Evolutionary conservation across 2,797 vertebrate genomes (phyloP), one percentile per base, ranked within the genome.

Genomic region (Sarcophilus harrisii): DNA sequence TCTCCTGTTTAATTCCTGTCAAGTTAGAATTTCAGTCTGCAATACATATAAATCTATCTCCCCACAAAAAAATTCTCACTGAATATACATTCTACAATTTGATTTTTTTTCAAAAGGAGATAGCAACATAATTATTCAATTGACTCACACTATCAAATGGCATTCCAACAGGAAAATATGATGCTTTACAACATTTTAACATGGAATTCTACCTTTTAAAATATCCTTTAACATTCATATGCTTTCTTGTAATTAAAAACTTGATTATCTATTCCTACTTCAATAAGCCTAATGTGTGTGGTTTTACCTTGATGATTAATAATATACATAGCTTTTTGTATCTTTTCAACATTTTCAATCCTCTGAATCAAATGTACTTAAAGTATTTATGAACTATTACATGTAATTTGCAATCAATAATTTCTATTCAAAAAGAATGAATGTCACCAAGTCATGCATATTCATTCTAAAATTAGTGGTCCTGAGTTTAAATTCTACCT

Each of bases 41-140:
- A 87, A 27, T 49, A 6, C 21, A 45, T 49, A 87, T 45, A 49
- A 87, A 87, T 49, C 38, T 87, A 49, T 24, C 27, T 10, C 5
- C 32, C 1, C 32, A 38, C 52, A 32, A 38, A 3, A 4, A 0
- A 27, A 57, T 81, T 27, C 52, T 93, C 49, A 32, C 49, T 9
- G 4, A 3, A 73, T 14, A 13, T 0, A 0, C 0, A 54, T 12
- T 1, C 93, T 29, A 27, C 59, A 30, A 27, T 27, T 21, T 2
- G 2, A 32, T 0, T 54, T n/a, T 92, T 60, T 55, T 55, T 6
- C 87, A 49, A 87, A 49, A 87, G 73, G 38, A 87, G 38, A 87
- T 87, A 27, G 10, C 24, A 27, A 27, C 73, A 81, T 8, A 24
- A 21, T 45, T 81, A 45, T 81, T 52, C 27, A 13, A 4, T 14